Conservation (phyloP, 2,888 invertebrate species). For the Fragum whitleyi region DNA sequence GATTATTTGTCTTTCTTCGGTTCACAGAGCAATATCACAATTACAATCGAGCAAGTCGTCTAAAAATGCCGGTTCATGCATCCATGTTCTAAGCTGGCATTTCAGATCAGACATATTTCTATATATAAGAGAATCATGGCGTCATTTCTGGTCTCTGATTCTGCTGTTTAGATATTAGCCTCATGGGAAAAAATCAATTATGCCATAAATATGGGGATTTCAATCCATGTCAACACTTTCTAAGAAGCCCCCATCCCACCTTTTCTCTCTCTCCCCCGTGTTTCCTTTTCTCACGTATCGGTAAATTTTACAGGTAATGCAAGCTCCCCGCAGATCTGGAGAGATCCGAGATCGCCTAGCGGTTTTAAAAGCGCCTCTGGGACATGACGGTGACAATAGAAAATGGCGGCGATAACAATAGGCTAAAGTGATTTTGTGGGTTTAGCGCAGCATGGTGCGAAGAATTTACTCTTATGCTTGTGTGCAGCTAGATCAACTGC, state of each 20-base stretch:
- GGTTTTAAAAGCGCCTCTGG: conserved; percentile 47
- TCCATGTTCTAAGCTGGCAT: not conserved
- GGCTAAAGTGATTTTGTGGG: conserved; percentile 57
- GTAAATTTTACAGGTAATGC: conserved; percentile 46
- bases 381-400: conserved; percentile 40
- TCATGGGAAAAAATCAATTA: too few relatives aligned
- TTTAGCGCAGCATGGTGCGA: conserved; percentile 10
- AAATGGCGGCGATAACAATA: conserved; percentile 54
- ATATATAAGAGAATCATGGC: too few relatives aligned
- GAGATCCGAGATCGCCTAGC: conserved; percentile 35
- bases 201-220: too few relatives aligned
- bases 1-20: conserved; percentile 16
- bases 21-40: conserved; percentile 1
- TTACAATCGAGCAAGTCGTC: not conserved
- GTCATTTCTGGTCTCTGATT: too few relatives aligned
- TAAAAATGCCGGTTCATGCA: not conserved
- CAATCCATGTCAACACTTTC: too few relatives aligned
- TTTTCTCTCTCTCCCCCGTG: not conserved
- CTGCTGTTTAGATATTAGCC: too few relatives aligned
- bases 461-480: not conserved
- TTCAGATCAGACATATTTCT: too few relatives aligned
- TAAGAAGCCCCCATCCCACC: not conserved
- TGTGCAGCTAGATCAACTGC: not conserved
- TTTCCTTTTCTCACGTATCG: not conserved
- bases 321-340: conserved; percentile 44